Evolutionary conservation across 2,888 invertebrate genomes (phyloP), one percentile per base, ranked within the genome.

Genomic region (Drosophila borborema): DNA sequence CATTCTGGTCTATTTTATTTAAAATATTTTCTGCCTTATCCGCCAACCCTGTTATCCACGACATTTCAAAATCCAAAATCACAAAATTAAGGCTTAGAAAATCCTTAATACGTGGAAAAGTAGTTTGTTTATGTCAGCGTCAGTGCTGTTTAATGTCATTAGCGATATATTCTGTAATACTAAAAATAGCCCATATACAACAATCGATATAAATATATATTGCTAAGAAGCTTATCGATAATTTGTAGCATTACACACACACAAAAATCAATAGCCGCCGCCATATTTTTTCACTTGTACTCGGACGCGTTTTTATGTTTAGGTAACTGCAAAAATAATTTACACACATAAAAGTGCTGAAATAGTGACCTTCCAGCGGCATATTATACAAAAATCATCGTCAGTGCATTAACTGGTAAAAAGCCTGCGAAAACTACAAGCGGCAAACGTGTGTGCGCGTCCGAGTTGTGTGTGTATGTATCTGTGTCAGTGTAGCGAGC

Each of bases 21-120:
- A 97, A 94, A 68, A 97, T 94, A 87, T 94, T 95, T 90, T 97
- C 97, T 16, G 97, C 96, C 91, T 95, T 96, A 36, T 95, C 96
- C 69, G 96, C 96, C 64, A 96, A 93, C 72, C 95, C 96, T 72
- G 95, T 94, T 67, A 97, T 94, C 96, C 96, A 96, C 77, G 96
- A 96, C 91, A 91, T 86, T 65, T 59, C 48, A 36, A 56, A 41
- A 16, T 18, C 12, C 10, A 34, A 41, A 14, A 31, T 48, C 64
- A 54, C n/a, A 31, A 20, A 72, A 65, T 23, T 12, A 55, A 53
- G 18, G 5, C 14, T 34, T 23, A 9, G 7, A 38, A 75, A 65
- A 60, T 53, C 49, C 20, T 51, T 38, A 46, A 64, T 80, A 80
- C 77, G 80, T 80, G 80, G 65, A 77, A 62, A 65, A 51, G 5